Evolutionary conservation across 2,888 invertebrate genomes (phyloP).

Genomic region (Petrolisthes cinctipes): DNA sequence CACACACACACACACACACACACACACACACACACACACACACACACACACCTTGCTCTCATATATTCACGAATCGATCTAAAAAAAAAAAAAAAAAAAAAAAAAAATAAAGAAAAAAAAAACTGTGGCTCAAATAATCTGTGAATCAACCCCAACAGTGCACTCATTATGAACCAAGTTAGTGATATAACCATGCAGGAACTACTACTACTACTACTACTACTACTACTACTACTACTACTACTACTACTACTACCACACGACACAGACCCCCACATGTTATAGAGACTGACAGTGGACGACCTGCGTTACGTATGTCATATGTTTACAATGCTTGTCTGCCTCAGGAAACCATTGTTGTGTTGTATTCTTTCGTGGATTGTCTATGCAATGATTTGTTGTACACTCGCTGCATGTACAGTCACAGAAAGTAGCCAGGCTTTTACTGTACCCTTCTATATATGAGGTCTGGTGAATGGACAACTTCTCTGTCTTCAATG

Average conservation of each 20-base stretch:
- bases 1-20: background rate
- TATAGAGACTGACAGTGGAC: too few relatives aligned
- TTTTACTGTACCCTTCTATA: too few relatives aligned
- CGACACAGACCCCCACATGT: too few relatives aligned
- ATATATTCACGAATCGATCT: background rate
- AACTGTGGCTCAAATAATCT: background rate
- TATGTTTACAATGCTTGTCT: too few relatives aligned
- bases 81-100: background rate
- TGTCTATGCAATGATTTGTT: too few relatives aligned
- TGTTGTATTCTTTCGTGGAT: too few relatives aligned
- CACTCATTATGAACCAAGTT: background rate
- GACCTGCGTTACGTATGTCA: too few relatives aligned
- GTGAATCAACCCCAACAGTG: background rate
- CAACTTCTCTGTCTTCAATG: too few relatives aligned
- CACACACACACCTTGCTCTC: background rate
- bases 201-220: background rate
- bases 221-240: slow-evolving; percentile 1
- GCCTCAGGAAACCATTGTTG: too few relatives aligned
- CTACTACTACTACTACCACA: background rate
- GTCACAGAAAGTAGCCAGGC: too few relatives aligned
- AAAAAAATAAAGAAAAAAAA: background rate
- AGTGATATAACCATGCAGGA: background rate
- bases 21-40: background rate
- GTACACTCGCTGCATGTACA: too few relatives aligned
- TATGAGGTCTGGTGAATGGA: too few relatives aligned